Percentiles rank a stretch among this genome's conserved stretches.
Conservation (phyloP, 2,888 invertebrate genomes). For the Shargacucullia verbasci region DNA sequence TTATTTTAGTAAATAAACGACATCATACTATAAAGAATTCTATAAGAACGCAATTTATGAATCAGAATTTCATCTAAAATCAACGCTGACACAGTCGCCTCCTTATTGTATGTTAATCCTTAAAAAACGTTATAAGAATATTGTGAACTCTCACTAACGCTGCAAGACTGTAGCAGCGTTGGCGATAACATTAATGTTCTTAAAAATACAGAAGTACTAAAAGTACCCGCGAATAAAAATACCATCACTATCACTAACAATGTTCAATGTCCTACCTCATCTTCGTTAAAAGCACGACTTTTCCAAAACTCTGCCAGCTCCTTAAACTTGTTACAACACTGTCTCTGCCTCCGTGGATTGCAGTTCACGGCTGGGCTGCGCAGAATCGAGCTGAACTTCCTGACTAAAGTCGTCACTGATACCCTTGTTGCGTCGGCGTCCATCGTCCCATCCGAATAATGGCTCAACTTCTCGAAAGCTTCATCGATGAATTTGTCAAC, state of each 20-base stretch:
- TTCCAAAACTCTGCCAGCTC: slow-evolving; percentile 82
- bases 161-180: no score
- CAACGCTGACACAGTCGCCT: no score
- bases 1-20: background rate
- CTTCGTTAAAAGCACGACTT: slow-evolving; percentile 60
- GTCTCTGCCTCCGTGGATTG: slow-evolving; percentile 69
- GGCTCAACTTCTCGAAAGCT: slow-evolving; percentile 75
- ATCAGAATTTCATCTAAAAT: no score
- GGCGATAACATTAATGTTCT: no score
- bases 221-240: slow-evolving; percentile 21
- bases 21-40: background rate
- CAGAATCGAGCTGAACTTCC: slow-evolving; percentile 74
- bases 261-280: slow-evolving; percentile 37
- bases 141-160: no score
- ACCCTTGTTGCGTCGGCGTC: slow-evolving; percentile 65
- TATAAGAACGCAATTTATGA: background rate
- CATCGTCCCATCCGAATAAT: slow-evolving; percentile 61
- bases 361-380: slow-evolving; percentile 68
- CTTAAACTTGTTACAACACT: slow-evolving; percentile 75
- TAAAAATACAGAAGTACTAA: slow-evolving; percentile 7
- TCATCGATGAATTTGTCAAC: slow-evolving; percentile 80
- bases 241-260: background rate
- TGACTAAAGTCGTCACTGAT: slow-evolving; percentile 80
- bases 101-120: no score
- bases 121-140: no score